phyloP scores from a whole-genome alignment of 1,140 invertebrate genomes.

The Aphelenchoides avenae region DNA sequence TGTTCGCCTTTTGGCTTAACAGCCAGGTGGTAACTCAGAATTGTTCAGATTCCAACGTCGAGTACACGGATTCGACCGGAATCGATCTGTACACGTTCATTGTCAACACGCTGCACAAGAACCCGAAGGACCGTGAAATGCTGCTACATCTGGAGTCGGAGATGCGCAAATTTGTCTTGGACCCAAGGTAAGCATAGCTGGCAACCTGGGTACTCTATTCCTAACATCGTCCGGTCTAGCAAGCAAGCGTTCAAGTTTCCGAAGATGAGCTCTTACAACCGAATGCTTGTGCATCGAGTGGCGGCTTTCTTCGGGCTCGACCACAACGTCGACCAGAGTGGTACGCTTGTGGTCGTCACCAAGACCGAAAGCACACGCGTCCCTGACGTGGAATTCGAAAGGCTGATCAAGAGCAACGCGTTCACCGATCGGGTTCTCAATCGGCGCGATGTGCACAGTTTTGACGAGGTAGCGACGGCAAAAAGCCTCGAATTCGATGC shows the following conservation, averaged over 20 bases:
- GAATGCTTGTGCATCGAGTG: conserved; percentile 33
- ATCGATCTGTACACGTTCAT: conserved; percentile 25
- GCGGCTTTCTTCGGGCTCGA: conserved; percentile 32
- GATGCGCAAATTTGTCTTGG: conserved; percentile 24
- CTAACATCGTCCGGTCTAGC: conserved; percentile 3
- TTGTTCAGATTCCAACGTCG: conserved; percentile 3
- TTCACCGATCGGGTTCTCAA: conserved; percentile 8
- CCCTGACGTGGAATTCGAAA: conserved; percentile 17
- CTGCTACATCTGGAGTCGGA: conserved; percentile 19
- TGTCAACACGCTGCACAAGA: conserved; percentile 29
- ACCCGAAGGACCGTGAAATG: conserved; percentile 31
- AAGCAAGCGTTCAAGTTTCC: conserved; percentile 24
- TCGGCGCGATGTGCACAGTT: conserved; percentile 32
- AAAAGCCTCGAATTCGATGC: too few relatives aligned
- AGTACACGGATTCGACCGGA: conserved; percentile 27
- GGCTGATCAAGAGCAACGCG: conserved; percentile 21
- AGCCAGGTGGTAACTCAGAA: too few relatives aligned
- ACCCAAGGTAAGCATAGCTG: conserved; percentile 8
- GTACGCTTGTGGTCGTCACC: conserved; percentile 26
- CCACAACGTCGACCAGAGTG: conserved; percentile 33
- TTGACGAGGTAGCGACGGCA: conserved; percentile 37
- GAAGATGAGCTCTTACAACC: conserved; percentile 28
- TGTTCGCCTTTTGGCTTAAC: too few relatives aligned
- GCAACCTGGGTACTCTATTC: too few relatives aligned
- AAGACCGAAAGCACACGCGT: conserved; percentile 27